These are phyloP conservation scores for Eretmocerus hayati DNA, from an alignment of 2,888 invertebrate species.

Conservation along the genomic window DNA sequence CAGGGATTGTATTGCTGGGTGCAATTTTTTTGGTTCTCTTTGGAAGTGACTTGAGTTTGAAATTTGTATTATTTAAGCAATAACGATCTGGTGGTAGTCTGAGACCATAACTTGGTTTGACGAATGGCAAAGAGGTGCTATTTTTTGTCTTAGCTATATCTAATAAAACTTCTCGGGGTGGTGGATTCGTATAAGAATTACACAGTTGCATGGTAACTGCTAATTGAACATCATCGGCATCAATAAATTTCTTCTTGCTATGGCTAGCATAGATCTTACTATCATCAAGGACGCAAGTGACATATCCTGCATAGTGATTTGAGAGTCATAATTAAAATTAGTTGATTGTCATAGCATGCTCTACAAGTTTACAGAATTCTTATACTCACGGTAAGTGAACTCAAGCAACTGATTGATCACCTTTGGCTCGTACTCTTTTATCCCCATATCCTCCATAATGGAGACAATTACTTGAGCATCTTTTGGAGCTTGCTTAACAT, in stretches of 20 bases:
- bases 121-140: slow-evolving; percentile 76
- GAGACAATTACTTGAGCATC: slow-evolving; percentile 96
- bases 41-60: slow-evolving; percentile 52
- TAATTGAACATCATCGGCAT: slow-evolving; percentile 85
- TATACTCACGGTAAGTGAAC: slow-evolving; percentile 75
- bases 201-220: slow-evolving; percentile 87
- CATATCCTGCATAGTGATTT: slow-evolving; percentile 57
- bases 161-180: slow-evolving; percentile 80
- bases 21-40: slow-evolving; percentile 30
- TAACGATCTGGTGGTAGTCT: slow-evolving; percentile 93
- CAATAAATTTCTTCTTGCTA: slow-evolving; percentile 86
- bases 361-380: background rate
- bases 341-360: too few relatives aligned
- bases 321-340: background rate
- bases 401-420: slow-evolving; percentile 92
- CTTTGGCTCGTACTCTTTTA: slow-evolving; percentile 88
- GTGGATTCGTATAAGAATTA: slow-evolving; percentile 84
- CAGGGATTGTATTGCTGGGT: slow-evolving; percentile 26
- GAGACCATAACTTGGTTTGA: slow-evolving; percentile 89
- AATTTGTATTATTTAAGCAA: slow-evolving; percentile 77
- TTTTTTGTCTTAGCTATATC: slow-evolving; percentile 87
- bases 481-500: slow-evolving; percentile 74
- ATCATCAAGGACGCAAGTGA: slow-evolving; percentile 86
- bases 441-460: slow-evolving; percentile 91
- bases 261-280: slow-evolving; percentile 85